A percentile compares a stretch with the other conserved stretches of the same genome.
Evolutionary conservation across 2,888 invertebrate genomes (phyloP).

Genomic region (Elegia similella): DNA sequence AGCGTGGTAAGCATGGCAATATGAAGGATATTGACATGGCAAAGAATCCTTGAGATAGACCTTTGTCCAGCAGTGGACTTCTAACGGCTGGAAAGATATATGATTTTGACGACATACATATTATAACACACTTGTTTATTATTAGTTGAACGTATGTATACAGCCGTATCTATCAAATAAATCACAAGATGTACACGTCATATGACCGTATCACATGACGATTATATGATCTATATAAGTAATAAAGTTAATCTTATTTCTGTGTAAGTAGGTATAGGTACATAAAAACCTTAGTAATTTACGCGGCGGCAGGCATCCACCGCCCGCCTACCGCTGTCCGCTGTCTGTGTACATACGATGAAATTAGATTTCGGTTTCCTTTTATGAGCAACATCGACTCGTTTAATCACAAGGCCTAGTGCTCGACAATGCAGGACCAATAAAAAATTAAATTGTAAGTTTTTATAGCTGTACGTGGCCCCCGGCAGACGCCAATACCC

Average conservation of each 20-base stretch:
- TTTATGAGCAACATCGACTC: conserved; percentile 48
- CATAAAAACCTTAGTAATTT: background rate
- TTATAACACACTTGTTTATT: no score
- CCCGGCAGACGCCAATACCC: conserved; percentile 57
- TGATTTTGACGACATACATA: no score
- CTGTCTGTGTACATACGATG: conserved; percentile 10
- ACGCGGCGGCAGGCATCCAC: background rate
- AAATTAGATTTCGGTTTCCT: conserved; percentile 43
- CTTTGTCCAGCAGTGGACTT: no score
- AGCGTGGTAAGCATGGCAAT: no score
- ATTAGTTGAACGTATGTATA: no score
- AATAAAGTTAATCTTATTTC: background rate
- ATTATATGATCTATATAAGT: no score
- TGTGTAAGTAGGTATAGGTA: background rate
- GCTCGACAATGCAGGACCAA: conserved; percentile 55
- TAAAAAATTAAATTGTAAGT: conserved; percentile 49
- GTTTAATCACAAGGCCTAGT: conserved; percentile 55
- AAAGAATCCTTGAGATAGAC: no score
- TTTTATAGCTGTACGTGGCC: conserved; percentile 58
- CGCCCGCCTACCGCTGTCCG: background rate
- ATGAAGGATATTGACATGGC: no score
- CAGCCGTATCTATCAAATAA: background rate
- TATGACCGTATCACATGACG: background rate
- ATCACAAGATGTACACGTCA: background rate
- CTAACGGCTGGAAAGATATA: no score